These are phyloP conservation scores for Labroides dimidiatus DNA, from an alignment of 2,797 vertebrate genomes.

Conservation along the genomic window DNA sequence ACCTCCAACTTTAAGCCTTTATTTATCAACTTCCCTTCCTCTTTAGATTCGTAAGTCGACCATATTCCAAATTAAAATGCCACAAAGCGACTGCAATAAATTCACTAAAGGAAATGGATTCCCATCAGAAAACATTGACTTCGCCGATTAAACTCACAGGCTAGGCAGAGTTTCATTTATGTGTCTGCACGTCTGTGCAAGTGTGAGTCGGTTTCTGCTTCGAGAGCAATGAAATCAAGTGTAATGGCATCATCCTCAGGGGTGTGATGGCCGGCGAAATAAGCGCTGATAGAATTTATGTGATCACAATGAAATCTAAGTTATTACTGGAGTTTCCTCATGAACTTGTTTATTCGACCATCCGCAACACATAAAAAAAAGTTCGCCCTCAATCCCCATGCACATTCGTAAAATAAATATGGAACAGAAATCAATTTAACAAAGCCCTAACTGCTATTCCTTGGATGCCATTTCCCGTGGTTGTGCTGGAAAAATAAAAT, in stretches of 20 bases:
- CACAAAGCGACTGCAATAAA: conserved; percentile 7
- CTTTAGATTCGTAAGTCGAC: background rate
- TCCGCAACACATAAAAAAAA: conserved; percentile 75
- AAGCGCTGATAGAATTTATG: conserved; percentile 75
- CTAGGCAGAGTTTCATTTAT: background rate
- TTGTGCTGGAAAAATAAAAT: conserved; percentile 71
- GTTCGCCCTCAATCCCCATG: conserved; percentile 59
- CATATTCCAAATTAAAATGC: background rate
- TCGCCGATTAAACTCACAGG: background rate
- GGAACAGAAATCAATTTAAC: conserved; percentile 83
- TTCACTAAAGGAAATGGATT: conserved; percentile 19
- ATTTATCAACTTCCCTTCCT: background rate
- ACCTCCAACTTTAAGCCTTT: background rate
- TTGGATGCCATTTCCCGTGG: conserved; percentile 59
- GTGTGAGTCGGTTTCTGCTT: conserved; percentile 43
- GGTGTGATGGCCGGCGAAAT: conserved; percentile 64
- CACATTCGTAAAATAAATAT: conserved; percentile 73
- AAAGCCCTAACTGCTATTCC: conserved; percentile 75
- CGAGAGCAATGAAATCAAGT: conserved; percentile 64
- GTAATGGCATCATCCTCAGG: conserved; percentile 73
- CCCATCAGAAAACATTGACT: conserved; percentile 15
- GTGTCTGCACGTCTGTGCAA: background rate
- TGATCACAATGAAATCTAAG: conserved; percentile 80
- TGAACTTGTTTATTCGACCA: conserved; percentile 80
- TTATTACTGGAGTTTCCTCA: conserved; percentile 81